Base-by-base conservation (phyloP, 2,888 invertebrate genomes). In the Spisula subtruncata region DNA sequence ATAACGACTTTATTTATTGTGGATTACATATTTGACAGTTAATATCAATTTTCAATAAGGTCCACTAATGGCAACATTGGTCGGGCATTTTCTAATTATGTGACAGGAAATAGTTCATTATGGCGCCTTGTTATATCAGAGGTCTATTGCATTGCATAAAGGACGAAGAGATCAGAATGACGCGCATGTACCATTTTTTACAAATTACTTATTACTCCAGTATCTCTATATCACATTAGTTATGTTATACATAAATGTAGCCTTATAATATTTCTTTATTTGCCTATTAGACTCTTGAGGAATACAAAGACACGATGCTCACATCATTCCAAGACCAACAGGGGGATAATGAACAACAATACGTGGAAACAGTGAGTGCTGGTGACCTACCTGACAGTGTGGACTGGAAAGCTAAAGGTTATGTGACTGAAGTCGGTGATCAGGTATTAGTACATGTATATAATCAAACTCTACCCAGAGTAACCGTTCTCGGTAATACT, bases 381-480 rank as follows among this genome's bases (percentile, higher is more conserved):
- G 18, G 46, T 71, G 25, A 79, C 6, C 83, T 90, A 25, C 94
- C 94, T 98, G 14, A 89, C 14, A 81, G 88, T 54, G 94, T 95
- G 10, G 94, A 94, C 85, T 94, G 94, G 94, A 91, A 92, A 80
- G 91, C 89, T 48, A 83, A 93, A 82, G 95, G 94, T 8, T 94
- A 94, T 85, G 94, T 94, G 0, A 95, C 94, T 8, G 92, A 89
- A 84, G 92, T 95, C 25, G 94, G 94, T 79, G 92, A 93, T 82
- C 95, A 95, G 93, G 94, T 93, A 41, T 2, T n/a, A n/a, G n/a
- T n/a, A n/a, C n/a, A n/a, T 2, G 4, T 41, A 90, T 41, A 5
- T 60, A 66, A 12, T 16, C 51, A 8, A 51, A 16, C 51, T 8
- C 51, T 14, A 51, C 14, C 51, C 41, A 51, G 51, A 12, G 51